A percentile compares a stretch with the other conserved stretches of the same genome.
These are phyloP conservation scores for Trichomalopsis sarcophagae DNA, from an alignment of 1,140 invertebrate species.

Conservation along the genomic window DNA sequence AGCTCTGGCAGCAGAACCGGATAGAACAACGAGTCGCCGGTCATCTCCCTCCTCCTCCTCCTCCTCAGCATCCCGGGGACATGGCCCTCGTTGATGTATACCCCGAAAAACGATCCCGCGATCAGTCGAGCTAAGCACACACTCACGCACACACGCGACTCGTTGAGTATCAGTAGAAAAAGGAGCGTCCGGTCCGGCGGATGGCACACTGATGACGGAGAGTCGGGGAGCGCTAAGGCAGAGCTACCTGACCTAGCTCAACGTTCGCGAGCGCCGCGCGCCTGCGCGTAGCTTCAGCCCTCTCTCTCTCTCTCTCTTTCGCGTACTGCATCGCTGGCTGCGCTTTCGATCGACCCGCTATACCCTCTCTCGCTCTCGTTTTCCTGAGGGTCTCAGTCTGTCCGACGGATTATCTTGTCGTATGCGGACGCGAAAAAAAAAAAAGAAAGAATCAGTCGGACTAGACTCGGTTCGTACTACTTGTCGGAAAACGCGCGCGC, in stretches of 20 bases:
- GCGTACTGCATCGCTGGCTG: conserved; percentile 55
- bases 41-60: conserved; percentile 1
- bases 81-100: background rate
- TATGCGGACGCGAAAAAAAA: no score
- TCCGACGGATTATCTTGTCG: conserved; percentile 3
- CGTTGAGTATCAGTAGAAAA: background rate
- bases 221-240: conserved; percentile 53
- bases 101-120: background rate
- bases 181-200: conserved; percentile 59
- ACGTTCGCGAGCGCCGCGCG: conserved; percentile 68
- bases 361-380: conserved; percentile 25
- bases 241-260: conserved; percentile 75
- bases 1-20: background rate
- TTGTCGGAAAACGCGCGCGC: no score
- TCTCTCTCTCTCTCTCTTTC: background rate
- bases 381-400: conserved; percentile 34
- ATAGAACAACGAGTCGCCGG: background rate
- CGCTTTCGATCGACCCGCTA: conserved; percentile 74
- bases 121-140: no score
- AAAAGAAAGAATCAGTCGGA: background rate
- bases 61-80: background rate
- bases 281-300: background rate
- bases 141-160: background rate
- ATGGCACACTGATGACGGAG: conserved; percentile 62
- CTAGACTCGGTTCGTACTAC: conserved; percentile 13